phyloP scores from a whole-genome alignment of 2,797 vertebrate genomes.

The Malurus leucopterus region DNA sequence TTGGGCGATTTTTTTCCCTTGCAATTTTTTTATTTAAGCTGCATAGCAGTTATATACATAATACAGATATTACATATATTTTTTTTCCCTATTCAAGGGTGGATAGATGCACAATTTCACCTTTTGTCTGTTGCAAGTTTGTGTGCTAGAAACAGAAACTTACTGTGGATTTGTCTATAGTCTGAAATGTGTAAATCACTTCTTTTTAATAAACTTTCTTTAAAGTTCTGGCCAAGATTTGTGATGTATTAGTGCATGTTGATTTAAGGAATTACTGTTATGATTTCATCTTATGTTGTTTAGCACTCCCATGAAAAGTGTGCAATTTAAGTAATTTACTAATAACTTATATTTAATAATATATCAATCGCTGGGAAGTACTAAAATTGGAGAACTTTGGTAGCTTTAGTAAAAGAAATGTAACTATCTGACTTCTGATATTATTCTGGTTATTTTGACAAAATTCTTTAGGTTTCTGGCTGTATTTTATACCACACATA shows the following conservation, averaged over 20 bases:
- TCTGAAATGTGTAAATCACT: background rate
- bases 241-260: background rate
- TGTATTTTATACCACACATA: rapidly evolving
- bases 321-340: background rate
- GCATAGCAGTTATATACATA: background rate
- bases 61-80: background rate
- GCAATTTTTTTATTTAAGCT: background rate
- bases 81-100: background rate
- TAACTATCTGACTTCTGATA: background rate
- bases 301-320: background rate
- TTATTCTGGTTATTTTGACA: background rate
- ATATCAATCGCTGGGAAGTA: background rate
- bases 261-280: background rate
- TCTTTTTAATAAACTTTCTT: background rate
- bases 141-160: background rate
- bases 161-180: background rate
- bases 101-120: background rate
- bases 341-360: background rate
- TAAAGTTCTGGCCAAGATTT: background rate
- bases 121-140: background rate
- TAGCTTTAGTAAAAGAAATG: background rate
- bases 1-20: background rate
- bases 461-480: background rate
- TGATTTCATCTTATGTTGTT: background rate
- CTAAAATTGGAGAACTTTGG: background rate